Evolutionary conservation across 2,797 vertebrate species (phyloP).

Genomic region (Squalus acanthias): DNA sequence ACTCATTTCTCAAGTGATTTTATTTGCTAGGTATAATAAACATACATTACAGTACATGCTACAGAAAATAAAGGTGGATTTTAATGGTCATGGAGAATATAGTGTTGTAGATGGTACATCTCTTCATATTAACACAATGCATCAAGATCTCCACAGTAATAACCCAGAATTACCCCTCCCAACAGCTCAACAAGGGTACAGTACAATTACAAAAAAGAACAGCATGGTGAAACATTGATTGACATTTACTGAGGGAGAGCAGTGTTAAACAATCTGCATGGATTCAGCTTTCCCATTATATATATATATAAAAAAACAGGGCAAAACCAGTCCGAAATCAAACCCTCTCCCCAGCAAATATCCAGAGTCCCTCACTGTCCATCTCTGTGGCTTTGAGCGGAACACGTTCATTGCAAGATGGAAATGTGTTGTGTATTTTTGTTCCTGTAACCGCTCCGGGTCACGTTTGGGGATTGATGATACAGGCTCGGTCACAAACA

Average conservation of each 20-base stretch:
- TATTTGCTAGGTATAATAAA: slow-evolving; percentile 91
- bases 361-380: background rate
- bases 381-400: background rate
- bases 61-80: slow-evolving; percentile 76
- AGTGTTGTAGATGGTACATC: slow-evolving; percentile 94
- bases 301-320: background rate
- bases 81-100: slow-evolving; percentile 88
- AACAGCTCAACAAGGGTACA: slow-evolving; percentile 58
- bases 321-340: background rate
- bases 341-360: background rate
- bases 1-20: slow-evolving; percentile 73
- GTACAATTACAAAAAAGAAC: slow-evolving; percentile 63
- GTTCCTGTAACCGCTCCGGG: background rate
- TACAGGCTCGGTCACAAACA: too few relatives aligned
- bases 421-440: background rate
- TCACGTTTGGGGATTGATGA: background rate
- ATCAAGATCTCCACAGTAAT: slow-evolving; percentile 30
- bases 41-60: slow-evolving; percentile 87
- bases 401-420: background rate
- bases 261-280: slow-evolving; percentile 39
- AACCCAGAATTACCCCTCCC: slow-evolving; percentile 46
- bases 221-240: slow-evolving; percentile 54
- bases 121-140: slow-evolving; percentile 59
- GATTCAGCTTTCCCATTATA: background rate
- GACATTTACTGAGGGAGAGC: slow-evolving; percentile 52